Evolutionary conservation across 2,888 invertebrate species (phyloP).

Genomic region (Eupithecia inturbata): DNA sequence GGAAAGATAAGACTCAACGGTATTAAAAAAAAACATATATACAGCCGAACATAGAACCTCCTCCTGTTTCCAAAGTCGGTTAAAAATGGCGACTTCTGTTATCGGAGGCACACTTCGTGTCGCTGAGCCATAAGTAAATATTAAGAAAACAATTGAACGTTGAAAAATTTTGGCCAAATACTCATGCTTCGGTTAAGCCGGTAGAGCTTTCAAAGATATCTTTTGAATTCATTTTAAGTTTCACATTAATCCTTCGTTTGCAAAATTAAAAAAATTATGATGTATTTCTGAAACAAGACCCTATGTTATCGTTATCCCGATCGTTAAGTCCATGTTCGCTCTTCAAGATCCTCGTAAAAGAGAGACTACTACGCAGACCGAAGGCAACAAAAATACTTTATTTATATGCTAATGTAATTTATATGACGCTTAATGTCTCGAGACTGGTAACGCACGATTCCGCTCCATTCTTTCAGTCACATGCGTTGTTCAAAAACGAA

Average conservation of each 20-base stretch:
- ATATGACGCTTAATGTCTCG: conserved; percentile 84
- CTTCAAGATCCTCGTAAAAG: conserved; percentile 70
- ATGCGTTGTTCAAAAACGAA: conserved; percentile 50
- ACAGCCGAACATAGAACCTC: too few species aligned
- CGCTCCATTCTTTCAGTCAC: conserved; percentile 73
- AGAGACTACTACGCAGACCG: conserved; percentile 70
- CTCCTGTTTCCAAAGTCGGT: too few species aligned
- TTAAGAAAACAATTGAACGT: too few species aligned
- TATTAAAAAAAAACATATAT: too few species aligned
- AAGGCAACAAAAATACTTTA: conserved; percentile 83
- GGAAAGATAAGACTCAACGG: too few species aligned
- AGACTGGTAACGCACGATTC: conserved; percentile 83
- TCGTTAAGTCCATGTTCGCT: conserved; percentile 13
- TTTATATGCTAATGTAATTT: conserved; percentile 85
- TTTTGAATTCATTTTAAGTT: not conserved
- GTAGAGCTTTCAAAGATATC: not conserved
- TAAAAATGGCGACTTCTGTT: too few species aligned
- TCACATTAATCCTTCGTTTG: not conserved
- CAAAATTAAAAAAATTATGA: not conserved
- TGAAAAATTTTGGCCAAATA: too few species aligned
- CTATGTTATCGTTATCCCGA: not conserved
- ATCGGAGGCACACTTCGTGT: too few species aligned
- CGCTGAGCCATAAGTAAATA: too few species aligned
- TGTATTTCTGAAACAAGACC: not conserved
- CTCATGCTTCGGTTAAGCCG: not conserved